These are phyloP conservation scores for Peromyscus californicus DNA, from an alignment of 2,113 vertebrate species.

Conservation along the genomic window DNA sequence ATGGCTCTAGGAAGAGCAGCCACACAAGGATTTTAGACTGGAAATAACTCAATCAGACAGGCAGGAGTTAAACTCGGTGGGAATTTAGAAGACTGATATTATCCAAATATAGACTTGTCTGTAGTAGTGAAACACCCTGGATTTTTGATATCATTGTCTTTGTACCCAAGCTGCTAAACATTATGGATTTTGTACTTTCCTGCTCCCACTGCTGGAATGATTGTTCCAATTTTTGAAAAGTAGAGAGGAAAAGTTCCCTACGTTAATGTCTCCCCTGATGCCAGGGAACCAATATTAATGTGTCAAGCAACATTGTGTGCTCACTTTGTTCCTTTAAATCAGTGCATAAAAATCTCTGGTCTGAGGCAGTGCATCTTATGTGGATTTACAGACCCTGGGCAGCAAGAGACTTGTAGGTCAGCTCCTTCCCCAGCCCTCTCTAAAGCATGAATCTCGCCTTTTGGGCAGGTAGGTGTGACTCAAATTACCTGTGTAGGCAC, in stretches of 20 bases:
- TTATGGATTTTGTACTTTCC: conserved; percentile 48
- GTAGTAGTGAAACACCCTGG: not conserved
- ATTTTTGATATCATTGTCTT: conserved; percentile 64
- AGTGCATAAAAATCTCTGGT: not conserved
- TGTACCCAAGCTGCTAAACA: conserved; percentile 39
- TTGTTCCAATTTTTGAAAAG: conserved; percentile 55
- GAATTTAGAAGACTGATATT: conserved; percentile 31
- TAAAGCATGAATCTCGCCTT: not conserved
- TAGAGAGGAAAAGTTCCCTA: conserved; percentile 44
- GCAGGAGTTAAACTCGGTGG: not conserved
- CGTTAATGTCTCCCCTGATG: not conserved
- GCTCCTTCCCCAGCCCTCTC: not conserved
- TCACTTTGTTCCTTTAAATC: conserved; percentile 40
- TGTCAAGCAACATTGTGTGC: not conserved
- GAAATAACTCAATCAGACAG: conserved; percentile 19
- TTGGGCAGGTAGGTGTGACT: not conserved
- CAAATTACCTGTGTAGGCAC: not conserved
- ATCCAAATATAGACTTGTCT: not conserved
- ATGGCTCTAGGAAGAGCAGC: not conserved
- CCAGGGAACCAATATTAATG: not conserved
- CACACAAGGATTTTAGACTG: not conserved
- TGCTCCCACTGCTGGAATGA: conserved; percentile 44
- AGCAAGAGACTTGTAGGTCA: not conserved
- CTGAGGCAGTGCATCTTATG: not conserved
- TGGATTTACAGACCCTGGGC: not conserved